These are phyloP conservation scores for Picathartes gymnocephalus DNA, from an alignment of 2,113 vertebrate species.

Conservation along the genomic window DNA sequence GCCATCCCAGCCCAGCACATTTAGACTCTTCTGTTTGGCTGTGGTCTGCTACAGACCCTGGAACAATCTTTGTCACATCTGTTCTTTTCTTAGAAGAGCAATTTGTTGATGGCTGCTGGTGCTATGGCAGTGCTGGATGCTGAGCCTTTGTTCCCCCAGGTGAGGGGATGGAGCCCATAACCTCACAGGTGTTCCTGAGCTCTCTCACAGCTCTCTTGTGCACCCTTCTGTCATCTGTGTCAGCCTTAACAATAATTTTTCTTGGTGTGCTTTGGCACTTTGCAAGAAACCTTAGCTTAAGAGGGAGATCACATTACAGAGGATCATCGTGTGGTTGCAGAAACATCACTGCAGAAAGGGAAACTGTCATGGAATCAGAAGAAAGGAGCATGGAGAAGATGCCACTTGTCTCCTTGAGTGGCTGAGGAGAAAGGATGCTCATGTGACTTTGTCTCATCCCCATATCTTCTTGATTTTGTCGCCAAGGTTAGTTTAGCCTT, in stretches of 20 bases:
- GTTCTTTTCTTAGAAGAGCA: slow-evolving; percentile 35
- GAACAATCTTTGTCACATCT: slow-evolving; percentile 59
- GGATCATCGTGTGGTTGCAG: not conserved
- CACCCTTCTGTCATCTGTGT: not conserved
- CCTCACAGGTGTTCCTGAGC: not conserved
- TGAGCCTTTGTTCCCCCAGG: slow-evolving; percentile 40
- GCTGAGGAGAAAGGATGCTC: not conserved
- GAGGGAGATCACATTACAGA: not conserved
- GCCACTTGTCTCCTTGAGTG: not conserved
- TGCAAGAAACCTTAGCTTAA: not conserved
- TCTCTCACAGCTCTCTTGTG: not conserved
- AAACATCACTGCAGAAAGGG: not conserved
- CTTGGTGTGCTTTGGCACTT: not conserved
- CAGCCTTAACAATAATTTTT: not conserved
- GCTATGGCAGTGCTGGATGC: not conserved
- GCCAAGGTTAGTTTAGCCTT: not conserved
- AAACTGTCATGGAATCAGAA: not conserved
- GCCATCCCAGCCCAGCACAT: slow-evolving; percentile 32
- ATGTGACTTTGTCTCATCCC: not conserved
- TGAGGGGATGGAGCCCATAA: not conserved
- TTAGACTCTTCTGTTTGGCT: slow-evolving; percentile 57
- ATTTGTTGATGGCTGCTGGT: not conserved
- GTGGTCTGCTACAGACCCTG: slow-evolving; percentile 31
- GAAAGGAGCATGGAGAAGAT: not conserved
- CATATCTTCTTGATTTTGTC: not conserved